phyloP scores from a whole-genome alignment of 2,888 invertebrate species.

The Pollenia amentaria region DNA sequence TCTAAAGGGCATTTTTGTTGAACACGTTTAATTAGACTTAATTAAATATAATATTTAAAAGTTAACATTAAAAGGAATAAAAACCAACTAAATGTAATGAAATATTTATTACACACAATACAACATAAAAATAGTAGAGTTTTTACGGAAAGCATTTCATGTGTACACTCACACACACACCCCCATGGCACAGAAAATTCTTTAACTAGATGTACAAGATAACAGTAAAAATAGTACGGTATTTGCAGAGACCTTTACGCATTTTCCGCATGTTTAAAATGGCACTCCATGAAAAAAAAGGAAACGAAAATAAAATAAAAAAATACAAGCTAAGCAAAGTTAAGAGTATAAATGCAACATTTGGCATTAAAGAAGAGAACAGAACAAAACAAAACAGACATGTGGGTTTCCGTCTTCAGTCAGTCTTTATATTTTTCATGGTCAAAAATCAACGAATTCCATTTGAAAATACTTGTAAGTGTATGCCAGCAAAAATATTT shows the following conservation, averaged over 20 bases:
- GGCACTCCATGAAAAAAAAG: not conserved
- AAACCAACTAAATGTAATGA: no score
- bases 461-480: not conserved
- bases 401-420: conserved; percentile 27
- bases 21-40: no score
- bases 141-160: not conserved
- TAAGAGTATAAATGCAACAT: conserved; percentile 38
- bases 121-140: no score
- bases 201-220: not conserved
- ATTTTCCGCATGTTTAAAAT: not conserved
- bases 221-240: not conserved
- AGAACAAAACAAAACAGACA: conserved; percentile 25
- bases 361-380: conserved; percentile 24
- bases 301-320: not conserved
- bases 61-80: no score
- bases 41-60: no score
- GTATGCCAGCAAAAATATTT: not conserved
- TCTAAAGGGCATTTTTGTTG: no score
- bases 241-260: not conserved
- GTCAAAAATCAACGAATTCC: conserved; percentile 68
- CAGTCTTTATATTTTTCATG: conserved; percentile 52
- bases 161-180: not conserved
- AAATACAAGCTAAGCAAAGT: conserved; percentile 33
- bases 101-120: no score
- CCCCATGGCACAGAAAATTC: not conserved